Percentiles rank a stretch among this genome's conserved stretches.
phyloP scores from a whole-genome alignment of 2,113 vertebrate genomes.

The Hepsetus odoe region DNA sequence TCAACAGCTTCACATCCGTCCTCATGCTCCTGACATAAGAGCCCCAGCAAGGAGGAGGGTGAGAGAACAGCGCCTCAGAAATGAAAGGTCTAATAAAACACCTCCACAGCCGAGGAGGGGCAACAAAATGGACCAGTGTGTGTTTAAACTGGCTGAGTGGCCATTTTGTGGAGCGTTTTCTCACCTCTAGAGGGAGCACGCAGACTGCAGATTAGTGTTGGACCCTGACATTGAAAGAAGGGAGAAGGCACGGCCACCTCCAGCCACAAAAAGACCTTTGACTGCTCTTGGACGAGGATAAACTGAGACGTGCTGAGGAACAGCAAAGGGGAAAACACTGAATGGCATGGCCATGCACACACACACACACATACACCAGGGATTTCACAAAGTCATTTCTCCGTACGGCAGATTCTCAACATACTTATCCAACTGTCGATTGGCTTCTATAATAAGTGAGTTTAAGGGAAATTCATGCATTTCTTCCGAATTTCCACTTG shows the following conservation, averaged over 20 bases:
- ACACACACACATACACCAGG: conserved; percentile 30
- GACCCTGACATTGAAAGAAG: background rate
- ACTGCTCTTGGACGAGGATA: background rate
- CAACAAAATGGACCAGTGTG: background rate
- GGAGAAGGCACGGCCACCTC: background rate
- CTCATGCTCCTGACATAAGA: conserved; percentile 2
- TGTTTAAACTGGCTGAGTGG: background rate
- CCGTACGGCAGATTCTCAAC: no score
- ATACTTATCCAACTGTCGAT: no score
- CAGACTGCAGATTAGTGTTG: background rate
- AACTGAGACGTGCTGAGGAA: background rate
- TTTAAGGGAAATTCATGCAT: no score
- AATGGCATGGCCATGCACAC: background rate
- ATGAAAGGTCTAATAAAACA: background rate
- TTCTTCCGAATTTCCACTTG: no score
- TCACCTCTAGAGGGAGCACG: conserved; percentile 23
- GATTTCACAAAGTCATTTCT: background rate
- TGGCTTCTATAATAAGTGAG: no score
- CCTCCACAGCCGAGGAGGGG: background rate
- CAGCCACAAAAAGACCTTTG: no score
- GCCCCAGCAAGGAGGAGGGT: background rate
- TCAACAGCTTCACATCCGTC: conserved; percentile 26
- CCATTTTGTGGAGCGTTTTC: background rate
- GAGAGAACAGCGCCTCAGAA: background rate
- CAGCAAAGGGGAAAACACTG: no score